Evolutionary conservation across 2,888 invertebrate genomes (phyloP).

Genomic region (Vandiemenella viatica): DNA sequence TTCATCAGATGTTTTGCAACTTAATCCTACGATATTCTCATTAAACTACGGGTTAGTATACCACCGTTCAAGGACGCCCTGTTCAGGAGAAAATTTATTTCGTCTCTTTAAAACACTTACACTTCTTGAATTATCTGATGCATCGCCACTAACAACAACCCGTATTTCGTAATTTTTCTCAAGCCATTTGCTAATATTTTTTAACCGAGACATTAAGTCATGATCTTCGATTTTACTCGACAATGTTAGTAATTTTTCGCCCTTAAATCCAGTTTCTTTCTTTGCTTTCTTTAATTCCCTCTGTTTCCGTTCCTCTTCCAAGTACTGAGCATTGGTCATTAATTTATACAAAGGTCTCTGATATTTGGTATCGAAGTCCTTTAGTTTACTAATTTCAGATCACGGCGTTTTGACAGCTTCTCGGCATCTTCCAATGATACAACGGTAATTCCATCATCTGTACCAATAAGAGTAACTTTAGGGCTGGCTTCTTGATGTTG

Average conservation of each 20-base stretch:
- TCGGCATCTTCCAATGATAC: constrained; percentile 52
- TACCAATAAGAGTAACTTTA: constrained; percentile 49
- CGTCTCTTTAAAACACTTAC: too few relatives aligned
- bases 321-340: constrained; percentile 48
- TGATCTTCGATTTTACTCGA: constrained; percentile 46
- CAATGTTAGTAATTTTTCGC: constrained; percentile 47
- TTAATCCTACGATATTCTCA: too few relatives aligned
- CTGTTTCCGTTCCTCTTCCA: constrained; percentile 41
- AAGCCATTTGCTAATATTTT: constrained; percentile 49
- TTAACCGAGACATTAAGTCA: constrained; percentile 47
- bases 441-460: constrained; percentile 40
- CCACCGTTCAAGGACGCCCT: too few relatives aligned
- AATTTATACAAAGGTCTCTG: constrained; percentile 51
- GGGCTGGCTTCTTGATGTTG: too few relatives aligned
- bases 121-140: constrained; percentile 26
- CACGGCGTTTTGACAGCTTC: constrained; percentile 48
- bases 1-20: too few relatives aligned
- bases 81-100: too few relatives aligned
- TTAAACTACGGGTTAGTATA: too few relatives aligned
- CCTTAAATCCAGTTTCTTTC: constrained; percentile 31
- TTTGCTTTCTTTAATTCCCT: constrained; percentile 30
- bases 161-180: constrained; percentile 49
- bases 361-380: constrained; percentile 50
- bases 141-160: constrained; percentile 38
- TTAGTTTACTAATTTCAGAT: constrained; percentile 53